These are phyloP conservation scores for Campylomormyrus tamandua DNA, from an alignment of 2,113 vertebrate genomes.

Conservation along the genomic window DNA sequence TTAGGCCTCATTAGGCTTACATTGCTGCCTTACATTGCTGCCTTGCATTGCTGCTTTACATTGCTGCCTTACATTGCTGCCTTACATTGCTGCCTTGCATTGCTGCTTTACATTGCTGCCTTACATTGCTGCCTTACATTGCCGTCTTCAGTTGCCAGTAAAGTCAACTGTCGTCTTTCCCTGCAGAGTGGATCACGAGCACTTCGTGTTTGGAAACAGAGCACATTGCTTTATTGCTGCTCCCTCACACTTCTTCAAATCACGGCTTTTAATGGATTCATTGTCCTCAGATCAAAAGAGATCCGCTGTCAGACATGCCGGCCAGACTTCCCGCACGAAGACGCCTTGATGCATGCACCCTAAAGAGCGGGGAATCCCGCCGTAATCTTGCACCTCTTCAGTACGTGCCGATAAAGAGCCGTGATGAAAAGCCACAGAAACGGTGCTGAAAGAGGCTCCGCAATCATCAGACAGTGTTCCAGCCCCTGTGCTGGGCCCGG, in stretches of 20 bases:
- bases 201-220: background rate
- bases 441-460: background rate
- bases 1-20: background rate
- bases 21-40: no score
- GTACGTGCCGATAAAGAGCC: background rate
- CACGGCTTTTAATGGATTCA: background rate
- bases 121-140: background rate
- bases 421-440: background rate
- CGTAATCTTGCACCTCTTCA: background rate
- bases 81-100: background rate
- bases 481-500: background rate
- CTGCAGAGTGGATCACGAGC: background rate
- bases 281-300: background rate
- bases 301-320: background rate
- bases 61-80: background rate
- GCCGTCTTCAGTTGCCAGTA: background rate
- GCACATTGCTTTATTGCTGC: background rate
- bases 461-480: constrained; percentile 11
- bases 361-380: background rate
- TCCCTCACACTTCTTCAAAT: background rate
- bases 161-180: background rate
- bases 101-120: no score
- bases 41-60: background rate
- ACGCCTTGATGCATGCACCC: background rate
- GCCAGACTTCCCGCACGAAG: background rate